phyloP scores from a whole-genome alignment of 2,888 invertebrate species.

The Spicauda simplicius region DNA sequence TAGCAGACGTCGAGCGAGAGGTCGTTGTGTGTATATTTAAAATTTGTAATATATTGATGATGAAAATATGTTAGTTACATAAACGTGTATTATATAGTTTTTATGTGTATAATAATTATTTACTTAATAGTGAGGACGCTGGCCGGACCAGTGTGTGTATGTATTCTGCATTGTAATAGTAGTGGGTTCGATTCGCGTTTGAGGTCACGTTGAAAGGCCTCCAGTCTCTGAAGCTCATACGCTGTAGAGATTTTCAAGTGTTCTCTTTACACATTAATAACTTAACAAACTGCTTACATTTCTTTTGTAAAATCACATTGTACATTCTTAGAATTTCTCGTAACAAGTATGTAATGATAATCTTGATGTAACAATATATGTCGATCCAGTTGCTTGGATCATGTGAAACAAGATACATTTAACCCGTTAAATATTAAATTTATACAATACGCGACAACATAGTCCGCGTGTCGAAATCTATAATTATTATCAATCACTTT shows the following conservation, averaged over 20 bases:
- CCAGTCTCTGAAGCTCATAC: not conserved
- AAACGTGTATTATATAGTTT: conserved; percentile 70
- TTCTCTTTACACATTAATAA: not conserved
- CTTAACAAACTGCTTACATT: not conserved
- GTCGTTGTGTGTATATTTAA: conserved; percentile 47
- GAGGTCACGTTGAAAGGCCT: not conserved
- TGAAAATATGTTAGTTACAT: conserved; percentile 47
- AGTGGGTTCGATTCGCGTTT: conserved; percentile 16
- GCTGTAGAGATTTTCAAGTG: not conserved
- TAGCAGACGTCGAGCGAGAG: conserved; percentile 37
- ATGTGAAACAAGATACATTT: too few species aligned
- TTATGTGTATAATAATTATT: conserved; percentile 62
- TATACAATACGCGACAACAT: too few species aligned
- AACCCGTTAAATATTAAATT: too few species aligned
- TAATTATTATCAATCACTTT: too few species aligned
- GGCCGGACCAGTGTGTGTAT: conserved; percentile 63
- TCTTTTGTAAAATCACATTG: too few species aligned
- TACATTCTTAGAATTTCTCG: too few species aligned
- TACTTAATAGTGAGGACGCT: conserved; percentile 50
- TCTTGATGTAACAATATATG: too few species aligned
- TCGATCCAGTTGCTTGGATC: too few species aligned
- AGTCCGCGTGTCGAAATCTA: too few species aligned
- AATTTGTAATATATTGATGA: conserved; percentile 49
- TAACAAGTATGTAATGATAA: too few species aligned
- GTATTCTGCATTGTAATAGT: conserved; percentile 26